Evolutionary conservation across 2,797 vertebrate species (phyloP).

Genomic region (Labroides dimidiatus): DNA sequence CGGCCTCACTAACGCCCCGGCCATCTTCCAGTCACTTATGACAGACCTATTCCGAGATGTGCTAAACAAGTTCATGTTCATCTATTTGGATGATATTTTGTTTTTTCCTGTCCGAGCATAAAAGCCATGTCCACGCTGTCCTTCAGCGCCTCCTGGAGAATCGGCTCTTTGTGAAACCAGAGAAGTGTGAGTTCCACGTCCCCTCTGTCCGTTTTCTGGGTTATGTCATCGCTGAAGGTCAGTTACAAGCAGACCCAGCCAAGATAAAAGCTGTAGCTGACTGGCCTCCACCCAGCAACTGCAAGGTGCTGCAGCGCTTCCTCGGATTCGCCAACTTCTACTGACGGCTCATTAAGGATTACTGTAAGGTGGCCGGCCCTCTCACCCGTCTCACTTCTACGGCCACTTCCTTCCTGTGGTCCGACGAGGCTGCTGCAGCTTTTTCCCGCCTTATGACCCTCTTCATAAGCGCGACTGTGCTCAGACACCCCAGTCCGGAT

Average conservation of each 20-base stretch:
- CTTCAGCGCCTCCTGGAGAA: not conserved
- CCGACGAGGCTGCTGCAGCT: not conserved
- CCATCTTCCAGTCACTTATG: no score
- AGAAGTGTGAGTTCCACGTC: not conserved
- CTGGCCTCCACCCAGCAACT: not conserved
- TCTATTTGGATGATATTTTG: no score
- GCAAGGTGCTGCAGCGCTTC: not conserved
- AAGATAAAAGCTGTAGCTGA: not conserved
- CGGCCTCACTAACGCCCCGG: no score
- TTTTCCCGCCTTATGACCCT: not conserved
- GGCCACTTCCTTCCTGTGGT: not conserved
- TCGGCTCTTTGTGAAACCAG: not conserved
- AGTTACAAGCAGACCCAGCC: not conserved
- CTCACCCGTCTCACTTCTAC: not conserved
- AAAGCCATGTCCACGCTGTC: constrained; percentile 14
- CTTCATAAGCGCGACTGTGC: no score
- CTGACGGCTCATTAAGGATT: no score
- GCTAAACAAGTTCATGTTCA: no score
- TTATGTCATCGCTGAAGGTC: not conserved
- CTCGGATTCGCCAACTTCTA: no score
- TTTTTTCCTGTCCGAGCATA: no score
- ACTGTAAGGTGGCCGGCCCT: not conserved
- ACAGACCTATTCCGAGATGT: no score
- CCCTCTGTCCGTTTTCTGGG: not conserved
- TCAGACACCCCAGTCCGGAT: no score